A percentile compares a stretch with the other conserved stretches of the same genome.
Conservation (phyloP, 2,797 vertebrate species). For the Scolopax bukidnonensis region DNA sequence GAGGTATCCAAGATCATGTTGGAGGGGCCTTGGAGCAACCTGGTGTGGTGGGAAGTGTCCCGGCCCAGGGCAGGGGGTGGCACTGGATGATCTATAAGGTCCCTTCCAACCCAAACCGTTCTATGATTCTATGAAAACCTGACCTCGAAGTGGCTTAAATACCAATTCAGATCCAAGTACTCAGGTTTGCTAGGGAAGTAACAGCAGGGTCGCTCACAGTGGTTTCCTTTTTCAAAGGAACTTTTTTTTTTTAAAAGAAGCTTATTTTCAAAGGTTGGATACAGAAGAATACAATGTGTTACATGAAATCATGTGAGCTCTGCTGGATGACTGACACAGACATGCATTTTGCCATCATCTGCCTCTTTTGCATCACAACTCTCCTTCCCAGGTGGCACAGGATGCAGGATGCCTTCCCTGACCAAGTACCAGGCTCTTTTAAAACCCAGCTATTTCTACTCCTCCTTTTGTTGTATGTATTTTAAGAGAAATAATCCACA, state of each 20-base stretch:
- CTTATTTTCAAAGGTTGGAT: neutral
- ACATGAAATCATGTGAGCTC: fast-evolving
- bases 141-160: neutral
- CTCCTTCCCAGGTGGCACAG: fast-evolving
- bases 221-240: neutral
- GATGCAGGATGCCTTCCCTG: neutral
- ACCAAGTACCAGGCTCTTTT: neutral
- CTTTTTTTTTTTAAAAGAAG: fast-evolving
- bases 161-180: fast-evolving
- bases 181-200: neutral
- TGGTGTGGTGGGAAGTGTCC: neutral
- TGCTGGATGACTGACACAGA: neutral
- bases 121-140: neutral
- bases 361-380: neutral
- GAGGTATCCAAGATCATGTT: neutral
- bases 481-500: neutral
- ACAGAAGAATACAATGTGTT: fast-evolving
- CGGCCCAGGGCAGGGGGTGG: neutral
- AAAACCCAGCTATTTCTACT: neutral
- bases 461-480: neutral
- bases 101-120: neutral
- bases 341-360: neutral
- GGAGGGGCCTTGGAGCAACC: neutral
- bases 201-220: fast-evolving
- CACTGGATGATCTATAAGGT: neutral